Evolutionary conservation across 2,888 invertebrate genomes (phyloP).

Genomic region (Elegia similella): DNA sequence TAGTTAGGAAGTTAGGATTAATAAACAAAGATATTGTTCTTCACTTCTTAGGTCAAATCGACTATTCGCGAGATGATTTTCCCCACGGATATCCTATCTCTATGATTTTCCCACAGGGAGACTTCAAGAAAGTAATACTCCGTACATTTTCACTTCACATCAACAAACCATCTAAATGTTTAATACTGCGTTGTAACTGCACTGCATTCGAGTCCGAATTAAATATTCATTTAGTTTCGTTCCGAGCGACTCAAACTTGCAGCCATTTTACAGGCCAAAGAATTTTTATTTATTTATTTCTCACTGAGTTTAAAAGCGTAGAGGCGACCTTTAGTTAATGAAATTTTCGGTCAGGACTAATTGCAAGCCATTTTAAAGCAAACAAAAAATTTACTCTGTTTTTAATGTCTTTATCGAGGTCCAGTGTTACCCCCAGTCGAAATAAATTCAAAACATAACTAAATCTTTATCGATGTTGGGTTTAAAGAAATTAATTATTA

Average conservation of each 20-base stretch:
- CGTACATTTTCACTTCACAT: not conserved
- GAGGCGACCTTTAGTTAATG: not conserved
- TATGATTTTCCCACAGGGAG: not conserved
- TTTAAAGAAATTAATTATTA: too few relatives aligned
- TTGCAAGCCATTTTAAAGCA: too few relatives aligned
- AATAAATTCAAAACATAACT: too few relatives aligned
- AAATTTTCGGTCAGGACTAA: not conserved
- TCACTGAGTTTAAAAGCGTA: conserved; percentile 1
- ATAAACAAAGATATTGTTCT: too few relatives aligned
- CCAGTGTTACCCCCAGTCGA: too few relatives aligned
- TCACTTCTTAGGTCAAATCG: too few relatives aligned
- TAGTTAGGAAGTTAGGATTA: too few relatives aligned
- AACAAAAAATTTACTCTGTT: too few relatives aligned
- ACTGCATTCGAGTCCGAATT: conserved; percentile 34
- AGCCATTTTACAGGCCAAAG: conserved; percentile 26
- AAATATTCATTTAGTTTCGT: conserved; percentile 46
- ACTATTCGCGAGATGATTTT: too few relatives aligned
- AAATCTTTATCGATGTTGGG: too few relatives aligned
- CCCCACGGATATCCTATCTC: too few relatives aligned
- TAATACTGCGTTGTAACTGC: conserved; percentile 17
- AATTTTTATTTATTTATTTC: conserved; percentile 27
- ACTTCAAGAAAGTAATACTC: not conserved
- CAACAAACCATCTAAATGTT: conserved; percentile 11
- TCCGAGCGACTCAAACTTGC: conserved; percentile 31
- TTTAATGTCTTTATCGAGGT: too few relatives aligned